These are phyloP conservation scores for Monarcha castaneiventris DNA, from an alignment of 2,113 vertebrate genomes.

Conservation along the genomic window DNA sequence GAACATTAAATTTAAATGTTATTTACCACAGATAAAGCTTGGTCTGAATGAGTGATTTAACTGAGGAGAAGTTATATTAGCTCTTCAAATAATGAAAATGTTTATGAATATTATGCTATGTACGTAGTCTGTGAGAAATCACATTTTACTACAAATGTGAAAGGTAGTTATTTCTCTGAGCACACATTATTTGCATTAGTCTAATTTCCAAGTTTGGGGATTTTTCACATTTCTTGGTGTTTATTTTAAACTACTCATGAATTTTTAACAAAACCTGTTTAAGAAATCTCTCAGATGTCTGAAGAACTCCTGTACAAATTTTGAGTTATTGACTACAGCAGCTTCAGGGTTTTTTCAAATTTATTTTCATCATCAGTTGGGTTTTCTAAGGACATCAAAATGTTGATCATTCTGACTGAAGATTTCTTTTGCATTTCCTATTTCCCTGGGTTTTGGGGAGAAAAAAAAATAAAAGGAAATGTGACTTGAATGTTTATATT, in stretches of 20 bases:
- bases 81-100: not conserved
- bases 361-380: not conserved
- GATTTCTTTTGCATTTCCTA: not conserved
- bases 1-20: not conserved
- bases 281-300: conserved; percentile 41
- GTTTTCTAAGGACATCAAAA: conserved; percentile 42
- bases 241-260: conserved; percentile 13
- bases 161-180: not conserved
- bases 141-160: not conserved
- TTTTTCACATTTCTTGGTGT: not conserved
- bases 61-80: not conserved
- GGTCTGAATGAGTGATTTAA: not conserved
- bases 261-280: conserved; percentile 45
- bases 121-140: not conserved
- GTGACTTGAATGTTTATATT: not conserved
- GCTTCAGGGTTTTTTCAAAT: not conserved
- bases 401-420: conserved; percentile 33
- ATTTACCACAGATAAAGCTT: not conserved
- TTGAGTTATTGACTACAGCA: conserved; percentile 9
- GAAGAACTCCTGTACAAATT: conserved; percentile 1
- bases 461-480: not conserved
- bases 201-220: not conserved
- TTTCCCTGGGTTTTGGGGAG: not conserved
- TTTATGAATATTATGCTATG: not conserved
- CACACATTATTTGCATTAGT: not conserved